Conservation (phyloP, 2,113 vertebrate genomes). For the Noctilio leporinus region DNA sequence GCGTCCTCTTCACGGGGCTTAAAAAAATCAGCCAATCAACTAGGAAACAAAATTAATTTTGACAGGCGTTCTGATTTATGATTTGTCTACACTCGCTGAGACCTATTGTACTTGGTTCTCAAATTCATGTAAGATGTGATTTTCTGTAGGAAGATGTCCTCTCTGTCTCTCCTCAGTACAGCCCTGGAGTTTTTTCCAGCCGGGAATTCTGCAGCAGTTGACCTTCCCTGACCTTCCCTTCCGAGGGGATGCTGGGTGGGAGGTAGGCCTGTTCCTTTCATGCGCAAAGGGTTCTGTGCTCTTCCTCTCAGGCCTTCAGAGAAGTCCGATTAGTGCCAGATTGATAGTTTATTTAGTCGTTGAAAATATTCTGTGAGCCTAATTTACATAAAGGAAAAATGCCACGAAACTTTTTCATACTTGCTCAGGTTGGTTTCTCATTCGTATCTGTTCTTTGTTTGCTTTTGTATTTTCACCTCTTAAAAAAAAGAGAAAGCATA, state of each 20-base stretch:
- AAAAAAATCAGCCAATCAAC: background rate
- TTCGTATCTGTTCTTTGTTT: background rate
- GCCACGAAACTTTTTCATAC: background rate
- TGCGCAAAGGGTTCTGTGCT: background rate
- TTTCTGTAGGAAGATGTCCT: background rate
- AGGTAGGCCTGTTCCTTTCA: background rate
- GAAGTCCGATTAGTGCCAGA: background rate
- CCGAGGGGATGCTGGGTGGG: background rate
- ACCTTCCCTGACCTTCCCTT: background rate
- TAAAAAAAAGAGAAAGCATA: background rate
- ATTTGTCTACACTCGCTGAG: background rate
- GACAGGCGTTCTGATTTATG: background rate
- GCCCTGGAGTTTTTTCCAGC: background rate
- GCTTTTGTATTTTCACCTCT: background rate
- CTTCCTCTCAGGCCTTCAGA: background rate
- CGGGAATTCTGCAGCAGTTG: background rate
- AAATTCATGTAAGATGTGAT: background rate
- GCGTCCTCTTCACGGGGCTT: background rate
- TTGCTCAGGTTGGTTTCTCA: background rate
- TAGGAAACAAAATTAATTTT: background rate
- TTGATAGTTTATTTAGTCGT: background rate
- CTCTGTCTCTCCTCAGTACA: background rate
- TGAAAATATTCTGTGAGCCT: background rate
- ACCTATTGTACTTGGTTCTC: background rate
- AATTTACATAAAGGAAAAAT: background rate